Evolutionary conservation across 2,113 vertebrate genomes (phyloP).

Genomic region (Spea bombifrons): DNA sequence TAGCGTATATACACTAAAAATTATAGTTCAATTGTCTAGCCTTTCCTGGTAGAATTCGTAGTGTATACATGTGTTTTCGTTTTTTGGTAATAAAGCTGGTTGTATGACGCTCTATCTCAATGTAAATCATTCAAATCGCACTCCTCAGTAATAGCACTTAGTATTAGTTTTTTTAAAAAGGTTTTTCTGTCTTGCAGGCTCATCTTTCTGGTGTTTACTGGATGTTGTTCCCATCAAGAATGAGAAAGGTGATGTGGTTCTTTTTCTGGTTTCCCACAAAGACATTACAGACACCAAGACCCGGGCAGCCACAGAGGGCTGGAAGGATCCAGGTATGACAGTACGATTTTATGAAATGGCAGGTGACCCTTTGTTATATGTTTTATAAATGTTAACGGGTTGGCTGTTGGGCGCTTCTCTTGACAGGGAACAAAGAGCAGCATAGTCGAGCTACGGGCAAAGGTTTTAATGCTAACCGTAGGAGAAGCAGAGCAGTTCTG

Average conservation of each 20-base stretch:
- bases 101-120: too few species aligned
- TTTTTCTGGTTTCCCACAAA: conserved; percentile 88
- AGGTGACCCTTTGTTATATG: too few species aligned
- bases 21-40: too few species aligned
- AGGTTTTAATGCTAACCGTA: conserved; percentile 63
- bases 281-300: conserved; percentile 85
- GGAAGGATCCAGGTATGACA: conserved; percentile 70
- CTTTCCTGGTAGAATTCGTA: too few species aligned
- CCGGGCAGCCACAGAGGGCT: conserved; percentile 70
- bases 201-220: conserved; percentile 87
- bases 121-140: too few species aligned
- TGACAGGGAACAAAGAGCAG: conserved; percentile 55
- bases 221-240: conserved; percentile 91
- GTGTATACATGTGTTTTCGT: too few species aligned
- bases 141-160: not conserved
- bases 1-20: too few species aligned
- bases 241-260: conserved; percentile 86
- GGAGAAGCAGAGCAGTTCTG: conserved; percentile 65
- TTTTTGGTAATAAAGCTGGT: too few species aligned
- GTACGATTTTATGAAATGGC: not conserved
- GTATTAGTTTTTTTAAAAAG: not conserved
- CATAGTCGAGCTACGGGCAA: conserved; percentile 55
- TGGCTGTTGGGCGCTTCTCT: not conserved
- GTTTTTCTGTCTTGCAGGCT: conserved; percentile 60
- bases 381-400: too few species aligned